Base-by-base conservation (phyloP, 2,113 vertebrate species). In the Onychostruthus taczanowskii region DNA sequence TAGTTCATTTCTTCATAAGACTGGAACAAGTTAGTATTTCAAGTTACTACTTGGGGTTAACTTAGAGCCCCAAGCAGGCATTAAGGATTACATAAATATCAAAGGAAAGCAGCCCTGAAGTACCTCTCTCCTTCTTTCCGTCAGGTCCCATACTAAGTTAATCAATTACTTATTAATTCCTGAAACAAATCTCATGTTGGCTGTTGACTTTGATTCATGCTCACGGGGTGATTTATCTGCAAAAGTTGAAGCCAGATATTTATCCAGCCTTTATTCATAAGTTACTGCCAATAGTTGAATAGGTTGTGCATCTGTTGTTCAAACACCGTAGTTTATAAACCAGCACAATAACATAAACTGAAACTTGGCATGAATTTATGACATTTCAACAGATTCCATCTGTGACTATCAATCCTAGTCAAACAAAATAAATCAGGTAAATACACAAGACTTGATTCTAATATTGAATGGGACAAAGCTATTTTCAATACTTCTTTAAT, bases 331-430 rank as follows among this genome's bases (percentile, higher is more conserved):
- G 84, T 87, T 93, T 87, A 89, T 55, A 94, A 89, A 84, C 73
- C 68, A 53, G 39, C 47, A 72, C 41, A 82, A 24, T 59, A 82
- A 78, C 26, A 73, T 76, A 93, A 89, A 94, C 56, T 52, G 59
- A 93, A 89, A 75, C 79, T 84, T 84, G 52, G 30, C 81, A 87
- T 63, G 72, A 87, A 87, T 82, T 91, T 87, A 68, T 64, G 47
- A 72, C 33, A 84, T 61, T 50, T 33, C 66, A 89, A 56, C 49
- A 72, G 63, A 87, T 63, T 91, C 56, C 66, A 31, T 68, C 87
- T 87, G 64, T 47, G 47, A 82, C 66, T 79, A 63, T 59, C 62
- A 89, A 72, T 79, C 59, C 59, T 8, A 84, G 26, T 67, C 18
- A 72, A 95, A 86, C 5, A 89, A 94, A 80, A 63, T n/a, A 75